Percentiles rank a stretch among this genome's conserved stretches.
These are phyloP conservation scores for Stichopus horrens DNA, from an alignment of 53 echinoderm and acorn worm species.

Conservation along the genomic window DNA sequence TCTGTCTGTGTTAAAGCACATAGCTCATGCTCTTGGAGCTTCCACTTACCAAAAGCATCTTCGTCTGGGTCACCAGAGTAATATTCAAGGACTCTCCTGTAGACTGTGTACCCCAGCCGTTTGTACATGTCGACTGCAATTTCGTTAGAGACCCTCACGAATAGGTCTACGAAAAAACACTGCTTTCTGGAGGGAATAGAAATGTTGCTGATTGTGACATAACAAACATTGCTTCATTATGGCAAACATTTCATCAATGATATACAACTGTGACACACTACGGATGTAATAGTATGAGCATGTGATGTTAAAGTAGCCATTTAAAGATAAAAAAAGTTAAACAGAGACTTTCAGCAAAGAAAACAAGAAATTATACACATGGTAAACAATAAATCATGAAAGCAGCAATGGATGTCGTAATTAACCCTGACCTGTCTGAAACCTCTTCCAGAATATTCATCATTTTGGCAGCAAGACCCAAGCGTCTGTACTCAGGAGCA, in stretches of 20 bases:
- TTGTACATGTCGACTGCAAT: slow-evolving; percentile 92
- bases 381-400: neutral
- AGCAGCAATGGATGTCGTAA: neutral
- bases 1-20: neutral
- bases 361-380: neutral
- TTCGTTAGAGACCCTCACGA: slow-evolving; percentile 95
- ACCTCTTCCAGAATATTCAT: slow-evolving; percentile 95
- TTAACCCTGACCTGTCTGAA: slow-evolving; percentile 72
- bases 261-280: too few relatives aligned
- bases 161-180: slow-evolving; percentile 95
- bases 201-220: too few relatives aligned
- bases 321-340: neutral
- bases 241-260: too few relatives aligned
- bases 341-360: neutral
- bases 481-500: slow-evolving; percentile 87
- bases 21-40: neutral
- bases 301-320: neutral
- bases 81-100: slow-evolving; percentile 92
- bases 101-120: slow-evolving; percentile 90
- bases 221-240: too few relatives aligned
- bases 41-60: slow-evolving; percentile 96
- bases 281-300: neutral
- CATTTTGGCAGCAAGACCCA: slow-evolving; percentile 89
- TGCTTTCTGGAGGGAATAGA: slow-evolving; percentile 63
- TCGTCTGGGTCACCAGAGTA: slow-evolving; percentile 99